Evolutionary conservation across 2,113 vertebrate species (phyloP).

Genomic region (Columba livia): DNA sequence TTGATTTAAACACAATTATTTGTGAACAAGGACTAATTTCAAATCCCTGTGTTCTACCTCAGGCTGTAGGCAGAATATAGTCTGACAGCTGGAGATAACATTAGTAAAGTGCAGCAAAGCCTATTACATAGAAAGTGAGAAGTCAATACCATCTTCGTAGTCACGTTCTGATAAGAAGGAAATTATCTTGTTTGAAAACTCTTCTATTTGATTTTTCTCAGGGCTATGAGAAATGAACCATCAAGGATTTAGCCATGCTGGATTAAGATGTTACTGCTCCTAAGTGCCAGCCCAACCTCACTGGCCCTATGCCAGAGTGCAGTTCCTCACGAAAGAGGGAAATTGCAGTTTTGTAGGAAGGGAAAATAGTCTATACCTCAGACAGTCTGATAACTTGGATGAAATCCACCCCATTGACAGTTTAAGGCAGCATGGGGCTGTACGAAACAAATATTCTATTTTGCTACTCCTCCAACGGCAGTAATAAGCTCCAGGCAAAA

Average conservation of each 20-base stretch:
- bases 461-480: not conserved
- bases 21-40: not conserved
- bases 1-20: not conserved
- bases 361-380: not conserved
- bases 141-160: not conserved
- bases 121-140: not conserved
- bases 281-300: accelerated
- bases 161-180: not conserved
- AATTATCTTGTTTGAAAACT: not conserved
- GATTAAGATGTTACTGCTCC: not conserved
- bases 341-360: not conserved
- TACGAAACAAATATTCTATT: not conserved
- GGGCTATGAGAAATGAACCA: constrained; percentile 6
- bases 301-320: not conserved
- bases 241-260: not conserved
- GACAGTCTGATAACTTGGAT: not conserved
- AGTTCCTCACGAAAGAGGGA: not conserved
- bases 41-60: not conserved
- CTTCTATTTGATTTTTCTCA: constrained; percentile 10
- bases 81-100: not conserved
- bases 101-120: not conserved
- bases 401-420: not conserved
- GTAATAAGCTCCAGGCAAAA: not conserved
- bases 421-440: accelerated
- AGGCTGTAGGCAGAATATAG: not conserved